Evolutionary conservation across 2,888 invertebrate genomes (phyloP).

Genomic region (Drosophila falleni): DNA sequence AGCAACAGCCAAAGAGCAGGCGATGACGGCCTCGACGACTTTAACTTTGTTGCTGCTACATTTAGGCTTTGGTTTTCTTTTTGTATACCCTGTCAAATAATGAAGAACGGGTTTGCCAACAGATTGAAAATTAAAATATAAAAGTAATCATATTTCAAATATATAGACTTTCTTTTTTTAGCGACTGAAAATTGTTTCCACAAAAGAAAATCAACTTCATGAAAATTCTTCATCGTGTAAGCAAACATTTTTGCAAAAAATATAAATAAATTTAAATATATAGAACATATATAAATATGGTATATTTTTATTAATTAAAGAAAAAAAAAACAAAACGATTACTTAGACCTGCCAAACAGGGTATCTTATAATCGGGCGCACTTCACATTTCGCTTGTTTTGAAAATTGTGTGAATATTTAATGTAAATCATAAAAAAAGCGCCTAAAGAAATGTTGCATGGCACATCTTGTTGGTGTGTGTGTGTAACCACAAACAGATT

Average conservation of each 20-base stretch:
- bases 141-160: no score
- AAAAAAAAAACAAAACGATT: neutral
- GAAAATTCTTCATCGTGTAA: no score
- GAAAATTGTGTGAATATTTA: conserved; percentile 7
- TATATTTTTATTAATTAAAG: no score
- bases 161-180: no score
- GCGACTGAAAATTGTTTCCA: no score
- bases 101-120: neutral
- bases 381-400: neutral
- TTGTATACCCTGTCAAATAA: neutral
- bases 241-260: no score
- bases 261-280: no score
- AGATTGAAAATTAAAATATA: no score
- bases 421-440: conserved; percentile 14
- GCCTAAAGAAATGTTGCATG: conserved; percentile 6
- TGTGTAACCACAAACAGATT: conserved; percentile 7
- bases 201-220: no score
- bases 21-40: conserved; percentile 17
- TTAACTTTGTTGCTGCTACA: conserved; percentile 28
- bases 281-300: no score
- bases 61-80: conserved; percentile 4
- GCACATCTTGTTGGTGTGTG: neutral
- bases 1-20: conserved; percentile 52
- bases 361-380: neutral
- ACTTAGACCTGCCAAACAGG: neutral